Percentiles rank a stretch among this genome's conserved stretches.
Conservation (phyloP, 2,113 vertebrate genomes). For the Gymnorhina tibicen region DNA sequence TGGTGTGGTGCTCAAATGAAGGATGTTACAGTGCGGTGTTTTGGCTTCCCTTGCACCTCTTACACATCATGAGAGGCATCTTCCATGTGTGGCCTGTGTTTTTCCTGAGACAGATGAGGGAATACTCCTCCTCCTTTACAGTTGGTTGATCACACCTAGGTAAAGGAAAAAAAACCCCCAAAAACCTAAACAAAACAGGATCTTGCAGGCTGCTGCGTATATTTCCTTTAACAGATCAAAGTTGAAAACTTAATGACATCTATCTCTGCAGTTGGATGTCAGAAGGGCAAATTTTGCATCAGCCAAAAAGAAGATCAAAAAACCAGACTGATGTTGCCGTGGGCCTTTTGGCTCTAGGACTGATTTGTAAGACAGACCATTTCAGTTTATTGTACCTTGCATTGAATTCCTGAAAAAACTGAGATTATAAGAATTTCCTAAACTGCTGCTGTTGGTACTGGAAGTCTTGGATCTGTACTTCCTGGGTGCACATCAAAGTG, state of each 20-base stretch:
- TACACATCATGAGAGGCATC: background rate
- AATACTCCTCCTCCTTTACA: background rate
- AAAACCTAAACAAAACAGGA: background rate
- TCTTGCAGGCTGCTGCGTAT: slow-evolving; percentile 10
- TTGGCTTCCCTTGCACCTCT: background rate
- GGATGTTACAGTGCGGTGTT: background rate
- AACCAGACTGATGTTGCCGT: background rate
- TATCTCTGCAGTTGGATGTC: slow-evolving; percentile 20
- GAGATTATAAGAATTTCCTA: background rate
- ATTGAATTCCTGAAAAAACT: background rate
- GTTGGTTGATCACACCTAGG: background rate
- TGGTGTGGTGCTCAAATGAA: background rate
- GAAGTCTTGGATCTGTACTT: background rate
- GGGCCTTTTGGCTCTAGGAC: slow-evolving; percentile 31
- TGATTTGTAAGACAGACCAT: background rate
- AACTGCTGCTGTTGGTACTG: background rate
- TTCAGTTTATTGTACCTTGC: background rate
- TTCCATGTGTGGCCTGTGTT: background rate
- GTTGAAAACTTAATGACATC: slow-evolving; percentile 34
- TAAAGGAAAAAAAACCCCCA: background rate
- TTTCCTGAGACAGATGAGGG: background rate
- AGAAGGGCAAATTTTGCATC: slow-evolving; percentile 8
- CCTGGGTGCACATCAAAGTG: background rate
- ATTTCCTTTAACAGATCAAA: slow-evolving; percentile 32
- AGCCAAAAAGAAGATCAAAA: slow-evolving; percentile 18